Conservation (phyloP, 1,140 invertebrate species). For the Zaprionus kolodkinae region DNA sequence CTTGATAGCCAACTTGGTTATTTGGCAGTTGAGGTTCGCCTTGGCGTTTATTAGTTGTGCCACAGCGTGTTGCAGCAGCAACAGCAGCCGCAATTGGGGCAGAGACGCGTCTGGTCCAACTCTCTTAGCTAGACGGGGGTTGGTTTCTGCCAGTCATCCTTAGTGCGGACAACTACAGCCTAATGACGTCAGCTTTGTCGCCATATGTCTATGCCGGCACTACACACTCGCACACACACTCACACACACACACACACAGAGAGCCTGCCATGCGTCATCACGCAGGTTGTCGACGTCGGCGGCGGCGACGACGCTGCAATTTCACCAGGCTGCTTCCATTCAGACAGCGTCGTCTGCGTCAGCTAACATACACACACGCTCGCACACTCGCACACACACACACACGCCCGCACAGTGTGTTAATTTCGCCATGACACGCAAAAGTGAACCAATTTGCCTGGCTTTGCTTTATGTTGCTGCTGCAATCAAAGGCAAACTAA, state of each 20-base stretch:
- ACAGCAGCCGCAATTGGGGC: background rate
- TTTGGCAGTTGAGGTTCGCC: constrained; percentile 21
- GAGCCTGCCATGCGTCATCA: constrained; percentile 64
- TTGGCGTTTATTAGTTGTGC: constrained; percentile 4
- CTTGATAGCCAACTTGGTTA: constrained; percentile 31
- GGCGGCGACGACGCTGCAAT: constrained; percentile 48
- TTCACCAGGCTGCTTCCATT: constrained; percentile 59
- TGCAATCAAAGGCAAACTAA: constrained; percentile 78
- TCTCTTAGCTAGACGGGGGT: constrained; percentile 27
- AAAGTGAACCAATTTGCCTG: constrained; percentile 51
- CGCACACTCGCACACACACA: constrained; percentile 19
- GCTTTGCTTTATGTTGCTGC: constrained; percentile 31
- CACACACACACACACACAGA: constrained; percentile 21
- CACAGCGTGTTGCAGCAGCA: constrained; percentile 1
- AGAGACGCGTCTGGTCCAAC: background rate
- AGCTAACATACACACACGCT: constrained; percentile 26
- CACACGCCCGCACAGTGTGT: constrained; percentile 22
- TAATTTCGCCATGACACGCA: constrained; percentile 80
- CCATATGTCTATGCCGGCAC: constrained; percentile 66
- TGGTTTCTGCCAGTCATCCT: constrained; percentile 40
- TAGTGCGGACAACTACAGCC: constrained; percentile 3
- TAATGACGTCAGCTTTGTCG: constrained; percentile 78
- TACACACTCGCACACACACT: constrained; percentile 19
- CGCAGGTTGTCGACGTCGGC: constrained; percentile 45
- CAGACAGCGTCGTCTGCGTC: constrained; percentile 58